Evolutionary conservation across 2,797 vertebrate genomes (phyloP), one percentile per base, ranked within the genome.

Genomic region (Rhinella marina): DNA sequence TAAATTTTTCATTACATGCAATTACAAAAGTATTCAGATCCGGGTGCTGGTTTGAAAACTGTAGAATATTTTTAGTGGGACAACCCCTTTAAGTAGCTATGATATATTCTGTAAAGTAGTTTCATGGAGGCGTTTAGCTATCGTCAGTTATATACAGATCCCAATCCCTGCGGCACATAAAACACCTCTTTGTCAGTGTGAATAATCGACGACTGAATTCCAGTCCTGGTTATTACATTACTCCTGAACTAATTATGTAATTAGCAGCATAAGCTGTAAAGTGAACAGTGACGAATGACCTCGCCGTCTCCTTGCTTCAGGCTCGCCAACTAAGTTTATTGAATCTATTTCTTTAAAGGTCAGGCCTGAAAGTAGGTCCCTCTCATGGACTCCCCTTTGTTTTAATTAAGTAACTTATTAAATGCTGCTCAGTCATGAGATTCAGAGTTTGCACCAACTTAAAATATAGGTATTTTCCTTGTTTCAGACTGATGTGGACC

Each of bases 211-310:
- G 27, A 78, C 25, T 27, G n/a, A 78, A 77, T 77, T 56, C 29
- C 52, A 17, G 23, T 79, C 52, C 21, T 3, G 10, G n/a, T 57
- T 78, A 27, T 78, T 56, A 57, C 52, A 56, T 57, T 79, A 59
- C 14, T 79, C 25, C 75, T 57, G n/a, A 59, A 79, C n/a, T 59
- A 25, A 79, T 57, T 79, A 29, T 27, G 17, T 32, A 57, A 79
- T 57, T 57, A 79, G 77, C 54, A 7, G n/a, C 73, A 76, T 13
- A 52, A 23, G 41, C 25, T 79, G 54, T 79, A 59, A 79, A 79
- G 77, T 79, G 52, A 79, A 8, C 54, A 10, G 52, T 29, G n/a
- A 79, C 9, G 54, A 29, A 79, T 32, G 77, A 79, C 54, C 76
- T 29, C 52, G 11, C 76, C 19, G 76, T 29, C 54, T 57, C 25